Percentiles rank a stretch among this genome's conserved stretches.
Conservation (phyloP, 2,888 invertebrate genomes). For the Spisula subtruncata region DNA sequence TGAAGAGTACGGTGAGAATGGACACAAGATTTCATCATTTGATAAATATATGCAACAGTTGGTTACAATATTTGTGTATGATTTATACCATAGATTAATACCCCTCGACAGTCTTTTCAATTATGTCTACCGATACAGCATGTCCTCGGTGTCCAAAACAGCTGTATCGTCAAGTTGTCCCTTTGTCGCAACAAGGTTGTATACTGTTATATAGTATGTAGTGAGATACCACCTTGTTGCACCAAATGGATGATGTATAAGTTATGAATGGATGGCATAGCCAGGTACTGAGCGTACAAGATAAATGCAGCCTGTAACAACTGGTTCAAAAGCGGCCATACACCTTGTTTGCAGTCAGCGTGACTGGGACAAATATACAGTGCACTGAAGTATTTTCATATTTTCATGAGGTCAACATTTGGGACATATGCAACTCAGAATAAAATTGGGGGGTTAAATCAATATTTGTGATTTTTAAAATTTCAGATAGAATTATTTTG, state of each 20-base stretch:
- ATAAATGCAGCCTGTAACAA: background rate
- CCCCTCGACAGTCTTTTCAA: background rate
- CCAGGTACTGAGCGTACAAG: background rate
- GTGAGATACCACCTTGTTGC: no score
- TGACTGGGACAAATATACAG: background rate
- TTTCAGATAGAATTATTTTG: no score
- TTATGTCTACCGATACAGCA: background rate
- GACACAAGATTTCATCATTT: background rate
- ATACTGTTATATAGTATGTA: no score
- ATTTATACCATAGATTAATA: conserved; percentile 6
- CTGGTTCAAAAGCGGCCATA: conserved; percentile 3
- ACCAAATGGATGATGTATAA: no score
- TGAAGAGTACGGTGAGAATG: no score
- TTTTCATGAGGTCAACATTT: no score
- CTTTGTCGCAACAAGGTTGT: no score
- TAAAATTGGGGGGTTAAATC: no score
- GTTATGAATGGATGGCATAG: background rate
- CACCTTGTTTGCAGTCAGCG: background rate
- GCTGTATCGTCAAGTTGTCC: background rate
- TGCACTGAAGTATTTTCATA: background rate
- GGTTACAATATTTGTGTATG: background rate
- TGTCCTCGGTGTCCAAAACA: background rate
- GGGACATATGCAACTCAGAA: no score
- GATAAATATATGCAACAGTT: background rate
- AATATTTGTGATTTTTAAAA: no score